Evolutionary conservation across 1,140 invertebrate genomes (phyloP), one percentile per base, ranked within the genome.

Genomic region (Bombus soroeensis): DNA sequence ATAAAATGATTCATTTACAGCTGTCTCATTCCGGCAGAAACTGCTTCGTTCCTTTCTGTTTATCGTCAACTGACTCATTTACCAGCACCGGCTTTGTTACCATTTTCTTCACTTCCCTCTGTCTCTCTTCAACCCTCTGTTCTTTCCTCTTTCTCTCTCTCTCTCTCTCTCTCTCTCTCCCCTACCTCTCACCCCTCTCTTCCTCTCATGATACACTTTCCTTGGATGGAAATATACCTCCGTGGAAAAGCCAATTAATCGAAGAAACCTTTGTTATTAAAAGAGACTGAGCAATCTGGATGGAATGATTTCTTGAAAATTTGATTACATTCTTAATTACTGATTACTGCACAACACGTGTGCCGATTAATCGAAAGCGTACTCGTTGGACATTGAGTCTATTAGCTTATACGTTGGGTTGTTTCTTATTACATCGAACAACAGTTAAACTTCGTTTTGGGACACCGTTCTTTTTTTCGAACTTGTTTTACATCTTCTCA

Each of bases 51-150:
- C 70, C 78, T 83, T 87, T 85, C 82, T 77, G 80, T 92, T 93
- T 92, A 93, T 92, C 90, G 68, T 70, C 68, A 85, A 91, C 90
- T 93, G 93, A 93, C 89, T 93, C 93, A 93, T 81, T 79, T 70
- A 57, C 80, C 59, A 86, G 18, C 75, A 76, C 75, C 28, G 71
- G 87, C 92, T 93, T 92, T 92, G 90, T 93, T 88, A 90, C 74
- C 25, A 71, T 80, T 41, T 87, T 80, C 70, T 43, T n/a, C 22
- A 0, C 28, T 34, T n/a, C 28, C 43, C 62, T 34, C 47, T 53
- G 6, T 53, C 32, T 32, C 18, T 6, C 12, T 32, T 53, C 5
- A 53, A 53, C 32, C 8, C 34, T 32, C 9, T 57, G 5, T 13
- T 3, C 22, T 18, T 37, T 22, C 32, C 47, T n/a, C n/a, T 53